Evolutionary conservation across 2,113 vertebrate genomes (phyloP).

Genomic region (Neogobius melanostomus): DNA sequence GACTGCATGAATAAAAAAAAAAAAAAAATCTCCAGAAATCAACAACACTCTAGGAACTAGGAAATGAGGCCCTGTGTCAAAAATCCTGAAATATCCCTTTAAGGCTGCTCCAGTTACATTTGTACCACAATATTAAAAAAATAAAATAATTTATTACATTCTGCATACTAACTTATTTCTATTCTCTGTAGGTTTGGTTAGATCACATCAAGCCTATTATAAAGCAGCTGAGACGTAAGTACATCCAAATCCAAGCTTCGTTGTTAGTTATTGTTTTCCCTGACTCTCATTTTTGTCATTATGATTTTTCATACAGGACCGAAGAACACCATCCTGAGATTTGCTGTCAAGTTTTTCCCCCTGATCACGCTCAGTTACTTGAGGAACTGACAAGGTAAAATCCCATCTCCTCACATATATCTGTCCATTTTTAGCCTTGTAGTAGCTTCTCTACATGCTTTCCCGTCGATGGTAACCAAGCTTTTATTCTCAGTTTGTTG

Average conservation of each 20-base stretch:
- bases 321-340: constrained; percentile 88
- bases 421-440: background rate
- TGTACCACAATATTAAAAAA: background rate
- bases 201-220: constrained; percentile 95
- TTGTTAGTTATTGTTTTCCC: background rate
- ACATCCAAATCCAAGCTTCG: constrained; percentile 11
- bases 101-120: no score
- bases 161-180: background rate
- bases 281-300: no score
- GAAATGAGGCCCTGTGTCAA: no score
- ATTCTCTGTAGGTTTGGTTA: constrained; percentile 87
- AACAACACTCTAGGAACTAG: no score
- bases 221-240: constrained; percentile 97
- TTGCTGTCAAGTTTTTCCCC: constrained; percentile 98
- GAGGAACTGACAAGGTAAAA: constrained; percentile 95
- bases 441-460: background rate
- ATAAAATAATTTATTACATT: background rate
- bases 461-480: constrained; percentile 4
- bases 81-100: no score
- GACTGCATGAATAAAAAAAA: no score
- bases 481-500: constrained; percentile 7
- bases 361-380: constrained; percentile 93
- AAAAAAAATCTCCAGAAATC: no score
- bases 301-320: constrained; percentile 77
- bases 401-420: background rate